Evolutionary conservation across 2,888 invertebrate genomes (phyloP), one percentile per base, ranked within the genome.

Genomic region (Baccha elongata): DNA sequence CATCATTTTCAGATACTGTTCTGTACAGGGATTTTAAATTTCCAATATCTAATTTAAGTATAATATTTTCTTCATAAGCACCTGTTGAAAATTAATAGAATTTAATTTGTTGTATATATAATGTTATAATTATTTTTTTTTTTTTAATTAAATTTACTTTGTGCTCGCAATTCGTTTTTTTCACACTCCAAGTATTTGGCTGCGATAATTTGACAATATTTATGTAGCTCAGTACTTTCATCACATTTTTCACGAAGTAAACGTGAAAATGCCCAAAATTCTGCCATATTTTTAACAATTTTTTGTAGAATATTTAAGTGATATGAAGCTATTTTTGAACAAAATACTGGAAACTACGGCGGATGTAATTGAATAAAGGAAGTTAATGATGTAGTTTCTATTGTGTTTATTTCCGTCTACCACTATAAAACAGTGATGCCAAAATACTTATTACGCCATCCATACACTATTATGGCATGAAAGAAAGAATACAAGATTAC

Each of bases 11-110:
- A 7, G 15, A 35, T 1, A 55, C 7, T 1, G n/a, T 44, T 3
- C 10, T 5, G 42, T 8, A 48, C 11, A 69, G n/a, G 0, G 48
- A 64, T 35, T 75, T 13, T 5, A 73, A 32, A 29, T 62, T 67
- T 4, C 23, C 53, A 17, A 68, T 19, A 13, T 78, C 78, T 0
- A 83, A 1, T n/a, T 68, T 67, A 0, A 83, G 29, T 2, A 32
- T n/a, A 6, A 78, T 29, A 10, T 68, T 83, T 37, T 83, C 62
- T 44, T 78, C 83, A 3, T 53, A 72, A 13, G 29, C 62, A 44
- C 15, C 81, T 81, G 32, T n/a, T 13, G 3, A 13, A 44, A 26
- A 60, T 7, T n/a, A n/a, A n/a, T n/a, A n/a, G 10, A 58, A 10
- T 19, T 15, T 15, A 11, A 42, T 13, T 37, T 17, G 5, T 17